phyloP scores from a whole-genome alignment of 2,888 invertebrate species.

The Cephalotes varians region DNA sequence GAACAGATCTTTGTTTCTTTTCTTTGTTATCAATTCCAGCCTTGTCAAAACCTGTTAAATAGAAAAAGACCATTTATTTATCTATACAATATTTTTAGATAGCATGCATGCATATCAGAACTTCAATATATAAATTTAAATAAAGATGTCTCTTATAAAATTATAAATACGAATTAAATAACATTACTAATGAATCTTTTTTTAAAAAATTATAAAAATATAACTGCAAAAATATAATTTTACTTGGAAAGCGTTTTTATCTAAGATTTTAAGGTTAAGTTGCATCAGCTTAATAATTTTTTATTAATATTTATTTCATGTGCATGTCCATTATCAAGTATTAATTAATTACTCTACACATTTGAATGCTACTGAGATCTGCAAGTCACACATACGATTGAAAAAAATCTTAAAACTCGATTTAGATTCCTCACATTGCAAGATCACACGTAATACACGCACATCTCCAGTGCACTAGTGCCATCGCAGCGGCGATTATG shows the following conservation, averaged over 20 bases:
- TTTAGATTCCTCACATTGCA: background rate
- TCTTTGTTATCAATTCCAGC: background rate
- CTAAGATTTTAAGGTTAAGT: slow-evolving; percentile 31
- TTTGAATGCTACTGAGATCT: background rate
- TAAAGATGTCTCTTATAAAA: background rate
- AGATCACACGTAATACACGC: background rate
- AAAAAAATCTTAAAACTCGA: background rate
- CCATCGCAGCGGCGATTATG: slow-evolving; percentile 3
- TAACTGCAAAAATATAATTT: background rate
- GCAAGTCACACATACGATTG: background rate
- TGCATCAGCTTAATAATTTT: background rate
- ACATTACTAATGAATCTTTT: background rate
- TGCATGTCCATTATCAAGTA: background rate
- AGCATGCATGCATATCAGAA: background rate
- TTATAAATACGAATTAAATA: background rate
- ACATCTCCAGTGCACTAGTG: background rate
- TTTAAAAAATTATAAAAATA: background rate
- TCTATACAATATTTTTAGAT: background rate
- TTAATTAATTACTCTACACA: background rate
- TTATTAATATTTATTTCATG: background rate
- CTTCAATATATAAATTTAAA: background rate
- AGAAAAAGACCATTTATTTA: background rate
- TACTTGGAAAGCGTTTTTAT: background rate
- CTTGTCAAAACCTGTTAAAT: background rate
- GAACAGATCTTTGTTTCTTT: background rate